Base-by-base conservation (phyloP, 2,113 vertebrate species). In the Erpornis zantholeuca region DNA sequence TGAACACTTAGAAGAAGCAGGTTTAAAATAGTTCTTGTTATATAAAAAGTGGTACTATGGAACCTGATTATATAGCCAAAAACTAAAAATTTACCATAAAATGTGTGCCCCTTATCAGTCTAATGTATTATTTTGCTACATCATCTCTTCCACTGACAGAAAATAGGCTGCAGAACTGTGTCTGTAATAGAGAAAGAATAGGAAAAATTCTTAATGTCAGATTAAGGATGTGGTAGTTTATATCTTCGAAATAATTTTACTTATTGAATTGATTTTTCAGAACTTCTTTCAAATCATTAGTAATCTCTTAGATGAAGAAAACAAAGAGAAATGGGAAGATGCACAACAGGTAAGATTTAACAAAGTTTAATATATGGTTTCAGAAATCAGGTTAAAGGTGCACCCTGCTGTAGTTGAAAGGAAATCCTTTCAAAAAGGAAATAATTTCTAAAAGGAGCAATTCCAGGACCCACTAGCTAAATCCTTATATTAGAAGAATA, bases 281-380 rank as follows among this genome's bases (percentile, higher is more conserved):
- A 99, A 99, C 98, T 99, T 99, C 98, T 99, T 99, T 98, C 99
- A 99, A 98, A 99, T 99, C 97, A 99, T 99, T 98, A 99, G 99
- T 97, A 99, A 99, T 96, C 99, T 99, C 84, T 97, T 99, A 91
- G 99, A 99, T 97, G 99, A 99, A 97, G 99, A 99, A 97, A 99
- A 99, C 98, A 99, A 98, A 95, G 99, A 99, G 84, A 99, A 99
- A 96, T 99, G 99, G 99, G 99, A 99, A 95, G 99, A 99, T 73
- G 99, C 99, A 0, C 99, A 99, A 91, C 99, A 99, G 99, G 99
- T 99, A 98, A 98, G 98, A 50, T 49, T 47, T 71, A 25, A 42
- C 4, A 10, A 75, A 86, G 15, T 42, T 27, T 40, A 66, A 54
- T 19, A 12, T 29, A 38, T 47, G 21, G 7, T 70, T 84, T 86